Conservation (phyloP, 2,888 invertebrate species). For the Elgonia sp. region DNA sequence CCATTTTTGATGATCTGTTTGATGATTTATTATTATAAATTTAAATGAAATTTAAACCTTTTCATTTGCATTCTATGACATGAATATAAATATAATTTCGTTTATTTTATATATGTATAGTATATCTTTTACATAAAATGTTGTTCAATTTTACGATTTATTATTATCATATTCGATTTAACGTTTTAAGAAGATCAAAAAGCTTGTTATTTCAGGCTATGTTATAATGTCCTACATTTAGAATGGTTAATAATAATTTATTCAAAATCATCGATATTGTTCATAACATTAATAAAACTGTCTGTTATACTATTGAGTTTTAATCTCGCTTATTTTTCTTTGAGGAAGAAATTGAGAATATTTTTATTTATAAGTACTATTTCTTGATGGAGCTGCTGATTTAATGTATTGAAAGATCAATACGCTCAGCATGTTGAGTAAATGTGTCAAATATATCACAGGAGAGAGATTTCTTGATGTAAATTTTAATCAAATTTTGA, state of each 20-base stretch:
- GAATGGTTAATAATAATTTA: background rate
- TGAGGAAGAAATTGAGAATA: slow-evolving; percentile 21
- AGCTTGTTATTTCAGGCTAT: too few species aligned
- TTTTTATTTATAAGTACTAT: slow-evolving; percentile 24
- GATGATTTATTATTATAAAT: too few species aligned
- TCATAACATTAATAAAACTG: slow-evolving; percentile 9
- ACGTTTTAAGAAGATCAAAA: too few species aligned
- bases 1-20: too few species aligned
- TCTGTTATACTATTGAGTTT: background rate
- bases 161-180: too few species aligned
- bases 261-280: background rate
- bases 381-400: slow-evolving; percentile 44
- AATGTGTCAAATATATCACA: slow-evolving; percentile 55
- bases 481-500: slow-evolving; percentile 54
- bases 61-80: too few species aligned
- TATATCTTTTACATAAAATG: too few species aligned
- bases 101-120: too few species aligned
- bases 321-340: background rate
- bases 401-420: slow-evolving; percentile 48
- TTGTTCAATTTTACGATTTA: too few species aligned
- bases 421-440: slow-evolving; percentile 50
- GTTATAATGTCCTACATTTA: too few species aligned
- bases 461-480: slow-evolving; percentile 31
- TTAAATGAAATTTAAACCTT: too few species aligned
- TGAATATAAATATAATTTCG: too few species aligned